These are phyloP conservation scores for Luperina nickerlii DNA, from an alignment of 2,888 invertebrate genomes.

Conservation along the genomic window DNA sequence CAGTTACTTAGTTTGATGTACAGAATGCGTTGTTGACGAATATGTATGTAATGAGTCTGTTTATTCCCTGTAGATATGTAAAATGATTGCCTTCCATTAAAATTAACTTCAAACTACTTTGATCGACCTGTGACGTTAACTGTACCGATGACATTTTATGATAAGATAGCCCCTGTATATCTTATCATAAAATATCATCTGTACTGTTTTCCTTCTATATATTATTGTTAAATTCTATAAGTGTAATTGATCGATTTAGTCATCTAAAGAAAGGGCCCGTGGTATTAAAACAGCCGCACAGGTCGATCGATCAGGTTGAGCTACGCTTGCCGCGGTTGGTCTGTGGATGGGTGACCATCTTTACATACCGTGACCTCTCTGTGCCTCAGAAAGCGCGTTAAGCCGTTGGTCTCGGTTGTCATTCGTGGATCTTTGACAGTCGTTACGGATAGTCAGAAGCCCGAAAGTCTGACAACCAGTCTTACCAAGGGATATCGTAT, in stretches of 20 bases:
- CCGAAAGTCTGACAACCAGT: background rate
- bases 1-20: no score
- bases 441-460: background rate
- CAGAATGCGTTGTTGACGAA: no score
- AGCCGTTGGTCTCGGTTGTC: background rate
- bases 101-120: background rate
- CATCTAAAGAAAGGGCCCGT: background rate
- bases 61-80: no score
- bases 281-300: background rate
- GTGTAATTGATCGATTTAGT: background rate
- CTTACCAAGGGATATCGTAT: background rate
- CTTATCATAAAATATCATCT: no score
- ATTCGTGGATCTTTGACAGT: background rate
- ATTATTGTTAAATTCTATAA: background rate
- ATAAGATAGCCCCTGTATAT: slow-evolving; percentile 6
- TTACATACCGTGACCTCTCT: background rate
- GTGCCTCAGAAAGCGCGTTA: background rate
- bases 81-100: no score
- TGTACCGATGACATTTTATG: background rate
- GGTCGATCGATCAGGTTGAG: background rate
- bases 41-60: no score
- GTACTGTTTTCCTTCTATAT: background rate
- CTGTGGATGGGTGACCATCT: background rate
- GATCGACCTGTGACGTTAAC: slow-evolving; percentile 1
- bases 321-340: background rate